Evolutionary conservation across 1,140 invertebrate genomes (phyloP), one percentile per base, ranked within the genome.

Genomic region (Eubasilissa regina): DNA sequence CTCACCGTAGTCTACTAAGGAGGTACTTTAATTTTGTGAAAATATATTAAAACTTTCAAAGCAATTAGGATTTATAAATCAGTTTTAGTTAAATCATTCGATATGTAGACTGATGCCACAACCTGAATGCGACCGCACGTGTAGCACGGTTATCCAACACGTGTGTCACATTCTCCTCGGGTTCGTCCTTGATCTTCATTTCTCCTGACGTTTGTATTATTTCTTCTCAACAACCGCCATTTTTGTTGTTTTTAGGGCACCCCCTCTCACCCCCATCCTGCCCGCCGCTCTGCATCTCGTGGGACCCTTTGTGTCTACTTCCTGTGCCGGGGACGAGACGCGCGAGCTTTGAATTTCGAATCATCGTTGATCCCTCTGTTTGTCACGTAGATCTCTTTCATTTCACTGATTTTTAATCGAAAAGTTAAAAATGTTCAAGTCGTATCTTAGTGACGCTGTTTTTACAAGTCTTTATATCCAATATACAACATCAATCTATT

Each of bases 281-380:
- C 17, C 15, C 17, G 48, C 66, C 66, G 13, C 7, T 45, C 35
- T 55, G 72, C 21, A 53, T 72, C 75, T 25, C 60, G 12, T 15
- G 62, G 73, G 75, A 62, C 43, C 56, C 51, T 78, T 78, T 81
- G 70, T 81, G 80, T 81, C 72, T 75, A 76, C 66, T 81, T 81
- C 80, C 80, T 66, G 75, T 75, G 70, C 44, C 68, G 58, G 68
- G n/a, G 68, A 48, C 55, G 66, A 75, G 66, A 68, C 10, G 47
- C 17, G 47, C 47, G 75, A 17, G 47, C 47, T 77, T 79, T 73
- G 58, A 79, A 73, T 79, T 73, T 21, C 35, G 64, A 70, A 73
- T 79, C 48, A 35, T 74, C 47, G 21, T 79, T 6, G 25, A 3
- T 73, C 19, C 73, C 56, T 44, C 72, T 79, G 58, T 77, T 10